phyloP scores from a whole-genome alignment of 2,888 invertebrate species.

The Zaprionus bogoriensis region DNA sequence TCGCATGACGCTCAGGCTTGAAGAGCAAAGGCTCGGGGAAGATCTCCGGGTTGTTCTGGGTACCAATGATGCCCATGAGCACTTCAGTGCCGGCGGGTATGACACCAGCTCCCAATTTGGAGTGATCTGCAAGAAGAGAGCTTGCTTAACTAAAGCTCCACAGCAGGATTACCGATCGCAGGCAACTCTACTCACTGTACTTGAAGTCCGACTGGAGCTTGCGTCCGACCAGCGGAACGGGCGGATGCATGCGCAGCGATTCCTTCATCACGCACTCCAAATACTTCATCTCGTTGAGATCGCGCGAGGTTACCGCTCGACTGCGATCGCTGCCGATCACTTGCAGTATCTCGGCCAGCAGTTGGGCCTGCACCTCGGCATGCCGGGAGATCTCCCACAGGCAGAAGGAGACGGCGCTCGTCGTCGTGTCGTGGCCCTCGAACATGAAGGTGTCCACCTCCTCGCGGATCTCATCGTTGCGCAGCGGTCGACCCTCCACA shows the following conservation, averaged over 20 bases:
- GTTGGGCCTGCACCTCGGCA: slow-evolving; percentile 71
- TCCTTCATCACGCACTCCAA: slow-evolving; percentile 88
- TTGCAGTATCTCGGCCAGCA: slow-evolving; percentile 66
- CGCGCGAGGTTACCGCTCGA: slow-evolving; percentile 43
- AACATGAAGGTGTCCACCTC: slow-evolving; percentile 90
- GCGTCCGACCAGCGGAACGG: slow-evolving; percentile 86
- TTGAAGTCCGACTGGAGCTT: slow-evolving; percentile 81
- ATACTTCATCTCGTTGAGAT: slow-evolving; percentile 72
- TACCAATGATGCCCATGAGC: slow-evolving; percentile 53
- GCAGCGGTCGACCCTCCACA: slow-evolving; percentile 84
- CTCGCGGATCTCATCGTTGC: slow-evolving; percentile 85
- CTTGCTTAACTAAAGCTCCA: background rate
- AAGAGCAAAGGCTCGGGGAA: slow-evolving; percentile 65
- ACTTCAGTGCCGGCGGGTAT: slow-evolving; percentile 72
- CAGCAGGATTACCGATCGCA: background rate
- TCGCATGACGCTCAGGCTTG: slow-evolving; percentile 69
- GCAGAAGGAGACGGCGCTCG: slow-evolving; percentile 73
- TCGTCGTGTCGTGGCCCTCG: slow-evolving; percentile 83
- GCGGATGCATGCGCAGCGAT: slow-evolving; percentile 85
- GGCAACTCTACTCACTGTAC: slow-evolving; percentile 83
- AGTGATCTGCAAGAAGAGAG: slow-evolving; percentile 39
- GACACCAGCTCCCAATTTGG: slow-evolving; percentile 51
- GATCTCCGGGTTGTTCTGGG: slow-evolving; percentile 27
- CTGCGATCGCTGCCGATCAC: slow-evolving; percentile 65
- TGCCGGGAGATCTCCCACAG: slow-evolving; percentile 72